A percentile compares a stretch with the other conserved stretches of the same genome.
These are phyloP conservation scores for Poeciliopsis occidentalis DNA, from an alignment of 2,113 vertebrate genomes.

Conservation along the genomic window DNA sequence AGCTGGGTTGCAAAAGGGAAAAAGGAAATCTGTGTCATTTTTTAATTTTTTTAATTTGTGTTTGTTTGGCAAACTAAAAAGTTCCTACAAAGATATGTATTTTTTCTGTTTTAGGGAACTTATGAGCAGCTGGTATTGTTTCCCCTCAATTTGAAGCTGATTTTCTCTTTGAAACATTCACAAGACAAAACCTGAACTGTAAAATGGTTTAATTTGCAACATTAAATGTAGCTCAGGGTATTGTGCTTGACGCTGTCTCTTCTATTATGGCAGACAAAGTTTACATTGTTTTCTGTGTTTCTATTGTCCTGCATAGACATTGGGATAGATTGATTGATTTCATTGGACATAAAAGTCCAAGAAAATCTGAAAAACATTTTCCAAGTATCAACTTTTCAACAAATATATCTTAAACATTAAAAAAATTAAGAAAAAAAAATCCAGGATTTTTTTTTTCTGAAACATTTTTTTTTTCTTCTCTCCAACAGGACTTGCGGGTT, in stretches of 20 bases:
- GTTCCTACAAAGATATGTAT: neutral
- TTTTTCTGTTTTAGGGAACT: neutral
- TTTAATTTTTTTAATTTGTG: neutral
- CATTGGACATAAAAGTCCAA: too few relatives aligned
- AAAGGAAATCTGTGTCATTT: neutral
- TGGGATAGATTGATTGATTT: too few relatives aligned
- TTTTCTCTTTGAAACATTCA: neutral
- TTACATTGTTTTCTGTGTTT: too few relatives aligned
- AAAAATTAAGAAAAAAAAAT: too few relatives aligned
- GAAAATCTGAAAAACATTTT: too few relatives aligned
- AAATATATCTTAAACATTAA: too few relatives aligned
- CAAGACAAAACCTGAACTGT: neutral
- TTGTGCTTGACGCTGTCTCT: neutral
- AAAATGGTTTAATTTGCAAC: neutral
- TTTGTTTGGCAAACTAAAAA: neutral
- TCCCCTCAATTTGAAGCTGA: neutral
- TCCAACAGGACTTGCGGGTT: constrained; percentile 88
- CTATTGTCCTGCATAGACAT: too few relatives aligned
- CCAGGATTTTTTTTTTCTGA: neutral
- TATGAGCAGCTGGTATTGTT: constrained; percentile 4
- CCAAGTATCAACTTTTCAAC: too few relatives aligned
- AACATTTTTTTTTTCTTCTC: neutral
- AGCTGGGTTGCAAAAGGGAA: constrained; percentile 9
- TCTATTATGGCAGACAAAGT: neutral
- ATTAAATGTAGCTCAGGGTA: neutral